Evolutionary conservation across 1,140 invertebrate genomes (phyloP), one percentile per base, ranked within the genome.

Genomic region (Glomeris maerens): DNA sequence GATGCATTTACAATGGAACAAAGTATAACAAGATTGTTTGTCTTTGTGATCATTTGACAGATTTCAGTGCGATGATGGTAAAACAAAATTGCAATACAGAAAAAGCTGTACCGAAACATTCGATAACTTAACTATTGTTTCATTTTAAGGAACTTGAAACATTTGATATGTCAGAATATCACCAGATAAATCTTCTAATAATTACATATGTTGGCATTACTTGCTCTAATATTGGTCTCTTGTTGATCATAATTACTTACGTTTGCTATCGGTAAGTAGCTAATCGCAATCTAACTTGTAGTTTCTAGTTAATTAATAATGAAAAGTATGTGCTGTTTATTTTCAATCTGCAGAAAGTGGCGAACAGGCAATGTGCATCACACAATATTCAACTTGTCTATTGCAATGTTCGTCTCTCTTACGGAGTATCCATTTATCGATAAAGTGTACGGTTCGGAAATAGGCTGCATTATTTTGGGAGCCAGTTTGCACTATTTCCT

Each of bases 401-500:
- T 62, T 10, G 53, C 60, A 17, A 42, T 62, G 22, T 51, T 61
- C 14, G 56, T 50, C 29, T 48, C 55, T 14, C 46, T 55, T 21
- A 45, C 55, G 2, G 49, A 54, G 23, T 62, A 60, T 38, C 49
- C 61, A 13, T 49, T 47, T 2, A 60, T 58, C 25, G 53, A 57
- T 4, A 39, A 57, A 3, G 55, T 58, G 23, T 57, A 55, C 26
- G 41, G 46, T 13, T 7, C 36, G 25, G n/a, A 22, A 3, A 2
- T 20, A 7, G 27, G 58, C 1, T 70, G 68, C 55, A 44, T 66
- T 10, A 31, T 50, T 3, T 61, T 68, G 4, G 64, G 65, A 13
- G 56, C 62, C 3, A 49, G 65, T 3, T 54, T 70, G 0, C 69
- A 70, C 44, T 71, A 69, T 52, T 63, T 70, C 38, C 59, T 70